phyloP scores from a whole-genome alignment of 2,797 vertebrate genomes.

The Labroides dimidiatus region DNA sequence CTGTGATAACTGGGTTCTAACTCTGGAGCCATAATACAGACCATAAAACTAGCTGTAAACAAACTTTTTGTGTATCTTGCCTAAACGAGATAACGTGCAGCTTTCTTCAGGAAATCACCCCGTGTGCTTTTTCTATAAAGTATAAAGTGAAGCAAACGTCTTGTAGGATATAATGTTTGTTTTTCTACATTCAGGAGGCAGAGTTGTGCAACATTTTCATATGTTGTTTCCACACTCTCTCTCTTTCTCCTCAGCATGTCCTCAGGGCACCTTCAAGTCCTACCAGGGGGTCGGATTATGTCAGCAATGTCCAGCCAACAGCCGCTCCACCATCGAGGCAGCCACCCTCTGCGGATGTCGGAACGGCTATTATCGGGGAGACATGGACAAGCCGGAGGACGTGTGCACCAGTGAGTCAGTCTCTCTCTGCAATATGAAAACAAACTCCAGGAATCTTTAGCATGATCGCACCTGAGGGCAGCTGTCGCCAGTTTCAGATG shows the following conservation, averaged over 20 bases:
- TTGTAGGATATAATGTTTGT: not conserved
- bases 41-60: not conserved
- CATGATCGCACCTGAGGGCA: not conserved
- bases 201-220: not conserved
- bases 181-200: constrained; percentile 1
- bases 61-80: constrained; percentile 43
- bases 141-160: constrained; percentile 41
- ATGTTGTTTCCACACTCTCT: not conserved
- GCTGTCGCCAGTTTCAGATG: not conserved
- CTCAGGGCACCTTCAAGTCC: constrained; percentile 93
- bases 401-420: constrained; percentile 92
- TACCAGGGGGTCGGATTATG: constrained; percentile 89
- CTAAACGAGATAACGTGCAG: constrained; percentile 26
- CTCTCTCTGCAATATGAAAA: constrained; percentile 14
- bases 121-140: constrained; percentile 19
- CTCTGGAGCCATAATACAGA: not conserved
- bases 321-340: constrained; percentile 90
- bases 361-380: constrained; percentile 92
- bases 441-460: not conserved
- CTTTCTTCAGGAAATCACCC: constrained; percentile 28
- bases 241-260: constrained; percentile 86
- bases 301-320: constrained; percentile 90
- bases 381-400: constrained; percentile 88
- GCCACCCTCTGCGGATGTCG: constrained; percentile 90
- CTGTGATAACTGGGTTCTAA: not conserved